These are phyloP conservation scores for Troglohyphantes excavatus DNA, from an alignment of 2,888 invertebrate species.

Conservation along the genomic window DNA sequence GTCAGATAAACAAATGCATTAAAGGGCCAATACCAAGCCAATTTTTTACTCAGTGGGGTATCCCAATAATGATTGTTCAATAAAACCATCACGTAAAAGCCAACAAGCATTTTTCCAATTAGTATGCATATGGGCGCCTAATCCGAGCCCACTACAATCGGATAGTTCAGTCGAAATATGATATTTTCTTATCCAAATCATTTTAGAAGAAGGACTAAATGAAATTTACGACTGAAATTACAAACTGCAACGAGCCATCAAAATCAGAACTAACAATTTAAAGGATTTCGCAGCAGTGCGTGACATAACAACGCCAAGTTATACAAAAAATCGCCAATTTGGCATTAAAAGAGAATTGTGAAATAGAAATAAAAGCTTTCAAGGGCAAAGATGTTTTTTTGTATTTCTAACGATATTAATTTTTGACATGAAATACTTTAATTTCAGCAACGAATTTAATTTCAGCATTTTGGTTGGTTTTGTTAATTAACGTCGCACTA, in stretches of 20 bases:
- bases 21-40: background rate
- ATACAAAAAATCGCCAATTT: too few species aligned
- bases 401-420: too few species aligned
- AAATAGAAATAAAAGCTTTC: too few species aligned
- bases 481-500: too few species aligned
- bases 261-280: constrained; percentile 9
- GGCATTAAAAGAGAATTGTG: too few species aligned
- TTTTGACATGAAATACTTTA: too few species aligned
- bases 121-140: background rate
- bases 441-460: too few species aligned
- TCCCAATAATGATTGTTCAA: background rate
- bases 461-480: too few species aligned
- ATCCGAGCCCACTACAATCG: background rate
- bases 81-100: background rate
- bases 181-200: constrained; percentile 25
- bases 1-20: background rate
- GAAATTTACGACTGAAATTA: constrained; percentile 50
- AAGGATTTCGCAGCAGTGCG: too few species aligned
- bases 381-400: too few species aligned
- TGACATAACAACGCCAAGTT: too few species aligned
- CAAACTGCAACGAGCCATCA: constrained; percentile 35
- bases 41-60: background rate
- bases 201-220: constrained; percentile 31
- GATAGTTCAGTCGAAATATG: background rate
- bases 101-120: background rate